Evolutionary conservation across 2,797 vertebrate species (phyloP).

Genomic region (Enteromius unitaeniatus): DNA sequence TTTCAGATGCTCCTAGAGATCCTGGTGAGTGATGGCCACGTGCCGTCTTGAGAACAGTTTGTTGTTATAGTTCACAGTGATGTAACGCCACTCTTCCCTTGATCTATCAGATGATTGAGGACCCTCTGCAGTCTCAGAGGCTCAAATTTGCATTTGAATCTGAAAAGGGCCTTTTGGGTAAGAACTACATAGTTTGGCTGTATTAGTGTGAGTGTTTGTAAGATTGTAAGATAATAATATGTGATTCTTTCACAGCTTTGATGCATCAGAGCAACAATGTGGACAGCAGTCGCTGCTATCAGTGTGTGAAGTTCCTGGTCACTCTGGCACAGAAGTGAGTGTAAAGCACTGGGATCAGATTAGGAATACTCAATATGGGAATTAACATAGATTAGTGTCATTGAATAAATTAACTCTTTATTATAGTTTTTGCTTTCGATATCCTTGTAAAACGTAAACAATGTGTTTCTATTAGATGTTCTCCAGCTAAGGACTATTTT

Average conservation of each 20-base stretch:
- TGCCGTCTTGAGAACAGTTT: background rate
- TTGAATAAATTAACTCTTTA: too few relatives aligned
- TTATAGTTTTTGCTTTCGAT: background rate
- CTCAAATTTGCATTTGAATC: slow-evolving; percentile 98
- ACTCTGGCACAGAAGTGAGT: slow-evolving; percentile 98
- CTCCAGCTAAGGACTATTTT: slow-evolving; percentile 97
- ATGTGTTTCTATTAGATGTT: slow-evolving; percentile 79
- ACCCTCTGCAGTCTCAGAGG: slow-evolving; percentile 91
- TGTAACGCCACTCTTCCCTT: background rate
- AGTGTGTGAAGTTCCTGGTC: slow-evolving; percentile 98
- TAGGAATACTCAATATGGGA: background rate
- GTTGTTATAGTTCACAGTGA: background rate
- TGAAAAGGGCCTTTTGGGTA: slow-evolving; percentile 95
- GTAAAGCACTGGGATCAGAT: background rate
- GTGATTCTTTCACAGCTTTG: slow-evolving; percentile 79
- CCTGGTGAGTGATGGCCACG: slow-evolving; percentile 75
- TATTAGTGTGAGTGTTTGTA: background rate
- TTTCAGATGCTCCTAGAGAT: slow-evolving; percentile 97
- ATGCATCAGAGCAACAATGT: slow-evolving; percentile 99
- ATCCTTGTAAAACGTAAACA: background rate
- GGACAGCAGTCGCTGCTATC: slow-evolving; percentile 98
- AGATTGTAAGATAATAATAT: slow-evolving; percentile 19
- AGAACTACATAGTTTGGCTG: slow-evolving; percentile 54
- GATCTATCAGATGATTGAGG: slow-evolving; percentile 87
- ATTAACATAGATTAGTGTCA: background rate